A percentile compares a stretch with the other conserved stretches of the same genome.
These are phyloP conservation scores for Arrhopalites spinosus DNA, from an alignment of 2,888 invertebrate species.

Conservation along the genomic window DNA sequence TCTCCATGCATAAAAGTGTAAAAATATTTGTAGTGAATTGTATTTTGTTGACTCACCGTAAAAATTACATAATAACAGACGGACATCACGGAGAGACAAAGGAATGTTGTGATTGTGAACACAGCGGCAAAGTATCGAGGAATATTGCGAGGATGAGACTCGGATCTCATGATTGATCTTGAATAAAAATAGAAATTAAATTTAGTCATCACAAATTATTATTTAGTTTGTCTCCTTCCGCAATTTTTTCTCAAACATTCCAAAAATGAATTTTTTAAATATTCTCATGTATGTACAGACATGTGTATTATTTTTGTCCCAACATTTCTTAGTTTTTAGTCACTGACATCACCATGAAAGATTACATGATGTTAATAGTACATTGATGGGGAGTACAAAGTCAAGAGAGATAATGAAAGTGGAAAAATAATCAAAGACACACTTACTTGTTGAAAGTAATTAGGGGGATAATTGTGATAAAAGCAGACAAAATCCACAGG, in stretches of 20 bases:
- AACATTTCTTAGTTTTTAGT: no score
- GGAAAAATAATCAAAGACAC: no score
- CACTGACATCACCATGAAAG: no score
- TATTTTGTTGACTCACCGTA: constrained; percentile 41
- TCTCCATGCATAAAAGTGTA: no score
- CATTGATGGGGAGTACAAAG: no score
- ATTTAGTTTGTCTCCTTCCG: background rate
- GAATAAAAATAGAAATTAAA: background rate
- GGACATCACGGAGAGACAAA: constrained; percentile 52
- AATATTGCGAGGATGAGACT: background rate
- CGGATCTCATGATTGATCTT: constrained; percentile 6
- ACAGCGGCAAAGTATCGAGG: constrained; percentile 51
- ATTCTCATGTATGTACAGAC: no score
- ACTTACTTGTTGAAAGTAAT: constrained; percentile 50
- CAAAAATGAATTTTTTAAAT: no score
- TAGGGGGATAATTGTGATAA: constrained; percentile 50
- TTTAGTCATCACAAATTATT: background rate
- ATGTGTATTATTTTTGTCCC: no score
- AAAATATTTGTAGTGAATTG: no score
- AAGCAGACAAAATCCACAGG: constrained; percentile 49
- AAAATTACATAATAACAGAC: constrained; percentile 54
- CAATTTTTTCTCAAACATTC: no score
- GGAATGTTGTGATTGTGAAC: constrained; percentile 47
- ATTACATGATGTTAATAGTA: no score
- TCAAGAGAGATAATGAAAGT: no score